phyloP scores from a whole-genome alignment of 2,113 vertebrate species.

The Sinosuthora webbiana region DNA sequence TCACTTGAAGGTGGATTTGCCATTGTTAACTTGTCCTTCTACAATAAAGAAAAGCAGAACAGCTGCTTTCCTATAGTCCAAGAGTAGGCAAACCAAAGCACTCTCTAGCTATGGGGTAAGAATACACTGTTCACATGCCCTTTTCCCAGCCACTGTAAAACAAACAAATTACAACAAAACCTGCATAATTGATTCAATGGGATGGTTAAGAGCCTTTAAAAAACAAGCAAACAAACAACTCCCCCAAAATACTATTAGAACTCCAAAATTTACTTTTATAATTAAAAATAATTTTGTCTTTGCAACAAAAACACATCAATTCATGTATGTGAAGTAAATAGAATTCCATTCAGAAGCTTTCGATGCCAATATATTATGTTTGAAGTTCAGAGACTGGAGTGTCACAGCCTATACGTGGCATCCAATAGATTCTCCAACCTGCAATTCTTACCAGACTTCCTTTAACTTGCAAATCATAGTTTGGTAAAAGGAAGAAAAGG shows the following conservation, averaged over 20 bases:
- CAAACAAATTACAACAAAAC: not conserved
- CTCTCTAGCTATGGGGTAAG: not conserved
- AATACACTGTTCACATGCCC: not conserved
- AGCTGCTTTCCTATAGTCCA: not conserved
- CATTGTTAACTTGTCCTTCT: not conserved
- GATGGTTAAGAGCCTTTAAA: not conserved
- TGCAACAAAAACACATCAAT: not conserved
- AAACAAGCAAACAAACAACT: not conserved
- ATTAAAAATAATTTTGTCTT: not conserved
- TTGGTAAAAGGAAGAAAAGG: not conserved
- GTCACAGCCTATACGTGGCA: not conserved
- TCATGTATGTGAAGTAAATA: not conserved
- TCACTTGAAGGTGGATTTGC: not conserved
- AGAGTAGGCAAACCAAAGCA: not conserved
- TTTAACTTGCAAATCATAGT: not conserved
- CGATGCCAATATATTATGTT: not conserved
- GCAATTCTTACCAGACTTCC: not conserved
- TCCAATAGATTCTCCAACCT: not conserved
- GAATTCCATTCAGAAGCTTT: not conserved
- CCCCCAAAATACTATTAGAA: not conserved
- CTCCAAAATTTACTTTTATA: not conserved
- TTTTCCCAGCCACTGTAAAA: not conserved
- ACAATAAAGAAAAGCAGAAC: not conserved
- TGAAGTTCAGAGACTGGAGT: not conserved
- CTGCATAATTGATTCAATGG: not conserved